These are phyloP conservation scores for Erannis defoliaria DNA, from an alignment of 2,888 invertebrate species.

Conservation along the genomic window DNA sequence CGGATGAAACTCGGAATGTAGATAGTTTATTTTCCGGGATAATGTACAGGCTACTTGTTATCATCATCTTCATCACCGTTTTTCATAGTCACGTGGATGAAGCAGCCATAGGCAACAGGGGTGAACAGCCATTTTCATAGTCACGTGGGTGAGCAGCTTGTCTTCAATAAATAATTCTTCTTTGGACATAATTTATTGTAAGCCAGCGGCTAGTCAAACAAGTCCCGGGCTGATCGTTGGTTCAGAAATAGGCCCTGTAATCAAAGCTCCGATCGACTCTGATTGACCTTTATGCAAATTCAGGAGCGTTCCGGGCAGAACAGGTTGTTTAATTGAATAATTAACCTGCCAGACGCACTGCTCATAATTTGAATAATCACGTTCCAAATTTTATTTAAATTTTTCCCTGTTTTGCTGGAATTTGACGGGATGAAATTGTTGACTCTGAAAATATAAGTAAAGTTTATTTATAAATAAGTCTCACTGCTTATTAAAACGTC, in stretches of 20 bases:
- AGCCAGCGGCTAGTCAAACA: constrained; percentile 50
- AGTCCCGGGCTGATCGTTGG: constrained; percentile 35
- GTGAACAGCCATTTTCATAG: too few species aligned
- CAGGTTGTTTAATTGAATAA: constrained; percentile 74
- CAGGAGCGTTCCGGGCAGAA: constrained; percentile 56
- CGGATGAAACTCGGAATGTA: too few species aligned
- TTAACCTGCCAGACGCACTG: constrained; percentile 69
- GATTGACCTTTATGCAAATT: constrained; percentile 82
- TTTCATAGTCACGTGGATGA: too few species aligned
- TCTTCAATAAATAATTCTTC: not conserved
- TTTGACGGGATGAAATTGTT: constrained; percentile 21
- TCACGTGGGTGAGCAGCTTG: not conserved
- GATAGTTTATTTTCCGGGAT: too few species aligned
- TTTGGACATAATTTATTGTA: not conserved
- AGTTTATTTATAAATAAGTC: too few species aligned
- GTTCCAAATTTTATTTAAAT: constrained; percentile 33
- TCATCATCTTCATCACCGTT: too few species aligned
- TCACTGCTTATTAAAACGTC: too few species aligned
- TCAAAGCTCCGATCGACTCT: constrained; percentile 65
- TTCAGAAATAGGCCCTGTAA: constrained; percentile 57
- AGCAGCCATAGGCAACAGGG: too few species aligned
- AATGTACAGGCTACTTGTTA: too few species aligned
- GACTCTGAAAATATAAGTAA: too few species aligned
- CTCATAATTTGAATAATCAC: constrained; percentile 51
- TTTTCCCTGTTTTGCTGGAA: constrained; percentile 21